Base-by-base conservation (phyloP, 53 echinoderm and acorn worm genomes). In the Temnopleurus reevesii region DNA sequence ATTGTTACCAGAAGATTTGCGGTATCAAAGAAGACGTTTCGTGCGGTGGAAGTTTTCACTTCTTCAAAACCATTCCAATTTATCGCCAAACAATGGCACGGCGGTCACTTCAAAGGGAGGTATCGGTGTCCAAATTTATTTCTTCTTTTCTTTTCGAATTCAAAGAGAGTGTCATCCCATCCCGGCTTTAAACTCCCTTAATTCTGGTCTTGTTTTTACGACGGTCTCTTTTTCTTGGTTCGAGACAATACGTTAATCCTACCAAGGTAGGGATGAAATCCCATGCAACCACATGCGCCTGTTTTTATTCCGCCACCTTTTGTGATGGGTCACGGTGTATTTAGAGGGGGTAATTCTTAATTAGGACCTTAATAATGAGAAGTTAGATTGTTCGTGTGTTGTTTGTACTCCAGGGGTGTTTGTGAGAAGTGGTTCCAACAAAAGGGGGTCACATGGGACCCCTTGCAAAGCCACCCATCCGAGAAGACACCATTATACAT, bases 121-220 rank as follows among this genome's bases (percentile, higher is more conserved):
- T 85, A 85, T 85, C 60, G 60, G 43, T 85, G 60, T 85, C 61
- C 85, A 45, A 53, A 82, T 82, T 23, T 82, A 55, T 82, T 59
- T 59, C 60, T 85, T 85, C 44, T 59, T 46, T 85, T 85, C 46
- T 19, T 60, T n/a, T 25, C 6, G 19, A 60, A 21, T 59, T 36
- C 24, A 59, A 85, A 85, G 36, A 43, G 46, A 59, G 26, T 27
- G 26, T n/a, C 17, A 59, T 59, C 59, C 47, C 21, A 47, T 29
- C 88, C 31, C 25, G 64, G 65, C 36, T 66, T 87, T 71, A 66
- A 66, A 33, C 71, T 60, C 45, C 85, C 38, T n/a, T 59, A 85
- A 85, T 85, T 85, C 85, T 85, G 17, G 66, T 87, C 88, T 87
- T 87, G 65, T 87, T 87, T 87, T 87, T 66, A 65, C 71, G 71